These are phyloP conservation scores for Camarhynchus parvulus DNA, from an alignment of 2,113 vertebrate species.

Conservation along the genomic window DNA sequence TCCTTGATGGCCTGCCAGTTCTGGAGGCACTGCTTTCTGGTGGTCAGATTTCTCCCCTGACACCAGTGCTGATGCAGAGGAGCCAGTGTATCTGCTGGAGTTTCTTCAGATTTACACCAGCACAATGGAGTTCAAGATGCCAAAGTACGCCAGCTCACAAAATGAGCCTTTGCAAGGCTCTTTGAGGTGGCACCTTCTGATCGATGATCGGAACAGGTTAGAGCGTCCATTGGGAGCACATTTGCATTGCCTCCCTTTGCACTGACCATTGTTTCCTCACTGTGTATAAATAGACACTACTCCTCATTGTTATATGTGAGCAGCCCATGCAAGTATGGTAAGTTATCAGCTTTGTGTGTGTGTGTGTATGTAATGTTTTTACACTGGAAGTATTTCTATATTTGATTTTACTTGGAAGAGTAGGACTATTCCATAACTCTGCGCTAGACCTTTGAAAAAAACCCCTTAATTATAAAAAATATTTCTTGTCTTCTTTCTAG, in stretches of 20 bases:
- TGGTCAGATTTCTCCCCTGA: background rate
- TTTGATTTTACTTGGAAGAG: background rate
- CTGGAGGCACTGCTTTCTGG: background rate
- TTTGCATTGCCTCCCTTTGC: background rate
- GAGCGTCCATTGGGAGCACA: background rate
- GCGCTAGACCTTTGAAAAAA: background rate
- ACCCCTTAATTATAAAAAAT: background rate
- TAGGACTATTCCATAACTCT: background rate
- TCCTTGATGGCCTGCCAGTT: conserved; percentile 48
- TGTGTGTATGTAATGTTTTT: background rate
- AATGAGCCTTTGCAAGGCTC: background rate
- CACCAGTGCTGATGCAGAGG: background rate
- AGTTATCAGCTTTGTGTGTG: background rate
- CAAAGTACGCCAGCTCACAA: background rate
- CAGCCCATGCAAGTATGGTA: conserved; percentile 53
- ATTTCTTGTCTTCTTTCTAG: background rate
- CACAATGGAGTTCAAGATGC: conserved; percentile 3
- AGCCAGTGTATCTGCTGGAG: background rate
- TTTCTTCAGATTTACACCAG: background rate
- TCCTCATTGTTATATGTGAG: background rate
- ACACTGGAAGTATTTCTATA: background rate
- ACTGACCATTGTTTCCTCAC: conserved; percentile 44
- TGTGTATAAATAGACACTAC: conserved; percentile 16
- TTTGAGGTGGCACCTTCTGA: conserved; percentile 28
- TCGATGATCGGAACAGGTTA: background rate